Percentiles rank a stretch among this genome's conserved stretches.
phyloP scores from a whole-genome alignment of 2,797 vertebrate genomes.

The Gobio occitaniae region DNA sequence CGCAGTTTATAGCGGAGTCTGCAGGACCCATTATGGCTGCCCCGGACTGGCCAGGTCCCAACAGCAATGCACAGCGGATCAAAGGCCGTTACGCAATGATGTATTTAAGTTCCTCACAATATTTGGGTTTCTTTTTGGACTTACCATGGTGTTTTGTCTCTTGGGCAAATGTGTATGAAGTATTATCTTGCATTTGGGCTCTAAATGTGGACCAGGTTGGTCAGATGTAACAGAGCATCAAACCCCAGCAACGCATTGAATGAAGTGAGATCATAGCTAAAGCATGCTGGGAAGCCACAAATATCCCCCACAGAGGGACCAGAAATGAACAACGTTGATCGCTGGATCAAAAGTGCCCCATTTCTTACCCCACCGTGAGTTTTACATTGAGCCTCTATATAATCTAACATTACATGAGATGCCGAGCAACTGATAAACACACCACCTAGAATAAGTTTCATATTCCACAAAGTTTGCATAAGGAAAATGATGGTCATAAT shows the following conservation, averaged over 20 bases:
- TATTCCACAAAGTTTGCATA: not conserved
- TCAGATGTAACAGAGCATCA: conserved; percentile 5
- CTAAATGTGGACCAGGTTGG: not conserved
- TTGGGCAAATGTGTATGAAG: conserved; percentile 15
- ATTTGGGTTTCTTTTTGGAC: conserved; percentile 36
- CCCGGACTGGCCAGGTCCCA: conserved; percentile 18
- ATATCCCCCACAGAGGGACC: not conserved
- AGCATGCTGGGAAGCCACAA: conserved; percentile 39
- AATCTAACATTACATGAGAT: conserved; percentile 30
- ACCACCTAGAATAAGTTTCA: conserved; percentile 44
- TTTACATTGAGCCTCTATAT: conserved; percentile 45
- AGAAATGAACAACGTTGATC: conserved; percentile 5
- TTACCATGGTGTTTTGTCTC: conserved; percentile 25
- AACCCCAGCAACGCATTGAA: conserved; percentile 6
- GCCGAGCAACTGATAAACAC: not conserved
- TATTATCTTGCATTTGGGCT: conserved; percentile 13
- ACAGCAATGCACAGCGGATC: conserved; percentile 43
- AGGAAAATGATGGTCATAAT: not conserved
- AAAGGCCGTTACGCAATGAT: conserved; percentile 54
- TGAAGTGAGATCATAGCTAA: conserved; percentile 49
- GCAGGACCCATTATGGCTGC: conserved; percentile 59
- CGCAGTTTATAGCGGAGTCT: conserved; percentile 57
- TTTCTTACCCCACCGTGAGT: conserved; percentile 41
- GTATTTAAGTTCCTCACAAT: conserved; percentile 45
- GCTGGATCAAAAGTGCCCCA: not conserved